Evolutionary conservation across 2,888 invertebrate genomes (phyloP).

Genomic region (Halocaridina rubra): DNA sequence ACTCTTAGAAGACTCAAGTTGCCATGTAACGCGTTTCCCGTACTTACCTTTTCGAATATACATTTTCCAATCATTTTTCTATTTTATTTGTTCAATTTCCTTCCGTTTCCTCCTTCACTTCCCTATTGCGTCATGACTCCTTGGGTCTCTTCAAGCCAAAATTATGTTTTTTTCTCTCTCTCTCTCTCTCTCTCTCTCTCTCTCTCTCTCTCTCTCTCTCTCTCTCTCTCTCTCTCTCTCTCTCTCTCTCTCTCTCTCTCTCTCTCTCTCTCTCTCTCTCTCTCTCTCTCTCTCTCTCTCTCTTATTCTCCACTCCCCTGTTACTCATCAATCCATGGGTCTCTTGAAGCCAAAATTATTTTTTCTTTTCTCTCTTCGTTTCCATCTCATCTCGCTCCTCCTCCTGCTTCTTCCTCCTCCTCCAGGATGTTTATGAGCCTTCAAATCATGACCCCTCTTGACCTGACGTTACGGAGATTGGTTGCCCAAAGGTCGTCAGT

Average conservation of each 20-base stretch:
- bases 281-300: not conserved
- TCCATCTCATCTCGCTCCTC: not conserved
- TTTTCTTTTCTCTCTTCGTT: not conserved
- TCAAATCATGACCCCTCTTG: not conserved
- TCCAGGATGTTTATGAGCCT: not conserved
- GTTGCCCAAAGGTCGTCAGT: not conserved
- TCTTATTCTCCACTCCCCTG: not conserved
- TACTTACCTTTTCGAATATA: no score
- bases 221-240: not conserved
- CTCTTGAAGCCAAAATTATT: no score
- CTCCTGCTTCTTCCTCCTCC: not conserved
- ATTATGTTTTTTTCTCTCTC: not conserved
- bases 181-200: not conserved
- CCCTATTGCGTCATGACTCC: no score
- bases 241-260: not conserved
- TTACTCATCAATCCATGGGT: no score
- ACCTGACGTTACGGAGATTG: not conserved
- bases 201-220: slow-evolving; percentile 1
- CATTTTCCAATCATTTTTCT: no score
- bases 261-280: slow-evolving; percentile 1
- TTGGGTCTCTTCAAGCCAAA: no score
- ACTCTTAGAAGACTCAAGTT: no score
- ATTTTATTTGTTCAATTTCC: no score
- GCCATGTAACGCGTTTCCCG: no score
- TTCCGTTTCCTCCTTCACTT: no score